A percentile compares a stretch with the other conserved stretches of the same genome.
Conservation (phyloP, 2,888 invertebrate species). For the Timema podura region DNA sequence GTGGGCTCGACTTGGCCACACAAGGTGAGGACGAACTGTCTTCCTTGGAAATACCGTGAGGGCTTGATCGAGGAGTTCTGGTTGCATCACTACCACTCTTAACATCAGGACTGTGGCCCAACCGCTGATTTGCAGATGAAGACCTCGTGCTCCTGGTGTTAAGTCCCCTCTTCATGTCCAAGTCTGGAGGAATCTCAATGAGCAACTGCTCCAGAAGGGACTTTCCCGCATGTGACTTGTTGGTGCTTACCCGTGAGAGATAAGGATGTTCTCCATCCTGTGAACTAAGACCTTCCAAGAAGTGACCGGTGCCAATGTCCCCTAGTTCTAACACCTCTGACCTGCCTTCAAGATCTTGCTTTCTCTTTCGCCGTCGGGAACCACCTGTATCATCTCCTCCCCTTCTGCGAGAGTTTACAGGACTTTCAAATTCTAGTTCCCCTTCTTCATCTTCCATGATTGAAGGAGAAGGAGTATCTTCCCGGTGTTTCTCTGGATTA, state of each 20-base stretch:
- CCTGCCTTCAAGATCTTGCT: slow-evolving; percentile 26
- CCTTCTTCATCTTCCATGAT: slow-evolving; percentile 31
- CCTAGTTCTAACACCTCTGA: slow-evolving; percentile 17
- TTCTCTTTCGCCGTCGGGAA: slow-evolving; percentile 39
- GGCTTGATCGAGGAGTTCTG: slow-evolving; percentile 19
- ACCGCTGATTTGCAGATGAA: slow-evolving; percentile 19
- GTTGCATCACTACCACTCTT: background rate
- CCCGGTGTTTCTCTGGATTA: slow-evolving; percentile 61
- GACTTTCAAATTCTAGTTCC: slow-evolving; percentile 21
- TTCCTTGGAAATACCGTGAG: slow-evolving; percentile 20
- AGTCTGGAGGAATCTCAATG: slow-evolving; percentile 73
- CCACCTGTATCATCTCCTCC: slow-evolving; percentile 34
- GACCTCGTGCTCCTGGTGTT: slow-evolving; percentile 42
- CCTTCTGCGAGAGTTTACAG: background rate
- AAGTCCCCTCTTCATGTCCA: slow-evolving; percentile 39
- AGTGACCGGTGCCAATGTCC: slow-evolving; percentile 22
- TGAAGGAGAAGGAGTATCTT: slow-evolving; percentile 44
- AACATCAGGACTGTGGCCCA: slow-evolving; percentile 19
- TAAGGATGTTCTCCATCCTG: slow-evolving; percentile 32
- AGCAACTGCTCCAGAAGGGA: slow-evolving; percentile 72
- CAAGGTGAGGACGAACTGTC: slow-evolving; percentile 23
- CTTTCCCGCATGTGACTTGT: slow-evolving; percentile 34
- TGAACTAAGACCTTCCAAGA: slow-evolving; percentile 21
- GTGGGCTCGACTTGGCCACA: slow-evolving; percentile 34
- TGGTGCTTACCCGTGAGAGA: slow-evolving; percentile 34